Base-by-base conservation (phyloP, 2,113 vertebrate species). In the Acanthisitta chloris region DNA sequence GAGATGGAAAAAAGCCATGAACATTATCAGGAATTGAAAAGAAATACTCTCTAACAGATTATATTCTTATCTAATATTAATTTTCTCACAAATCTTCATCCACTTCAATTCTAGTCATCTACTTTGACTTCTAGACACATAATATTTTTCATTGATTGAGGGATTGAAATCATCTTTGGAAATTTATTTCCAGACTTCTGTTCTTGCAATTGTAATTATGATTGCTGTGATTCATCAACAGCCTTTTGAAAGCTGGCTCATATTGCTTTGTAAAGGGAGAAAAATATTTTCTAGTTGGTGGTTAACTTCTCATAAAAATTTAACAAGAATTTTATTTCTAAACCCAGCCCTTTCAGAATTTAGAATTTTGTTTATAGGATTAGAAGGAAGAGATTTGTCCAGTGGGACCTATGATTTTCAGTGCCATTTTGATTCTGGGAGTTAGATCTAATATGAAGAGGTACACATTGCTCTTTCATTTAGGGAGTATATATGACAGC, bases 101-200 rank as follows among this genome's bases (percentile, higher is more conserved):
- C 31, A 18, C 33, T 91, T 28, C 17, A 70, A 5, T 81, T 90
- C 51, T 71, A 74, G 26, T 88, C 43, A 64, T 86, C 51, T 48
- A 26, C 31, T 88, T 86, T 87, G 57, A 52, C 59, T 84, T 38
- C 17, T 46, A 65, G 62, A 51, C 17, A 57, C 15, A 64, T 36
- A 59, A 76, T 62, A n/a, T 46, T 19, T 17, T 85, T 79, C 76
- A 72, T 87, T 81, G 83, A 67, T 81, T 64, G 43, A 84, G 28
- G 57, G 40, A 49, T 59, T 76, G 72, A 86, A 79, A 86, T 88
- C 2, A 71, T 85, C 28, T 61, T 59, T 79, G 28, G 65, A 90
- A 94, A 91, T 88, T 55, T 74, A 55, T 94, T 94, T 78, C 55
- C 49, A 89, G 69, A 74, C 81, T 93, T 73, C 73, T 84, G 12